A percentile compares a stretch with the other conserved stretches of the same genome.
These are phyloP conservation scores for Autographa pulchrina DNA, from an alignment of 2,888 invertebrate species.

Conservation along the genomic window DNA sequence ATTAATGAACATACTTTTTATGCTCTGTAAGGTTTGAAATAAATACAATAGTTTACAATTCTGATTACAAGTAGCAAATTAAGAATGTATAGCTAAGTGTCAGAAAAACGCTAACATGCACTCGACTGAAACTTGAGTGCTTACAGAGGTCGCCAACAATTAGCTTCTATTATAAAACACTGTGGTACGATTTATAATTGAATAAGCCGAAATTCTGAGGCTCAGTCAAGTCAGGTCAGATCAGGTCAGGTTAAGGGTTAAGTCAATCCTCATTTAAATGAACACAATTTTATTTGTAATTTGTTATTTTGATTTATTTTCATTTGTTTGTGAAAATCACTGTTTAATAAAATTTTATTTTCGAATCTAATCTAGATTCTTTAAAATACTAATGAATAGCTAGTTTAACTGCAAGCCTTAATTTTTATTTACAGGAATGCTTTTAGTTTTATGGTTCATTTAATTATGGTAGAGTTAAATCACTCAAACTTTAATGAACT, in stretches of 20 bases:
- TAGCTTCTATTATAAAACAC: neutral
- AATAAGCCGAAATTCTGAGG: neutral
- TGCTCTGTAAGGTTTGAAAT: neutral
- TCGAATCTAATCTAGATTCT: no score
- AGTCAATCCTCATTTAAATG: neutral
- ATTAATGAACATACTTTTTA: neutral
- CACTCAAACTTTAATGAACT: conserved; percentile 9
- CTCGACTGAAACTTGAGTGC: conserved; percentile 1
- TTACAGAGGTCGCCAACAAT: neutral
- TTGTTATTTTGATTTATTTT: neutral
- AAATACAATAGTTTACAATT: neutral
- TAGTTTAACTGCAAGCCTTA: neutral
- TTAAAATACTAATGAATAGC: no score
- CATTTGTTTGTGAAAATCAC: no score
- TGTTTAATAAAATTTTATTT: no score
- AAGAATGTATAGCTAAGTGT: neutral
- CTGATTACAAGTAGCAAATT: neutral
- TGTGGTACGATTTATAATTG: neutral
- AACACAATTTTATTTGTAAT: neutral
- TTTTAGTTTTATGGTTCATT: neutral
- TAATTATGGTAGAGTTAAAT: neutral
- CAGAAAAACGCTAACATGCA: neutral
- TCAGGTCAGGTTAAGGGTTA: neutral
- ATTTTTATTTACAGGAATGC: neutral
- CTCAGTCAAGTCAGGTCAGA: neutral